Conservation (phyloP, 2,797 vertebrate species). For the Manis javanica region DNA sequence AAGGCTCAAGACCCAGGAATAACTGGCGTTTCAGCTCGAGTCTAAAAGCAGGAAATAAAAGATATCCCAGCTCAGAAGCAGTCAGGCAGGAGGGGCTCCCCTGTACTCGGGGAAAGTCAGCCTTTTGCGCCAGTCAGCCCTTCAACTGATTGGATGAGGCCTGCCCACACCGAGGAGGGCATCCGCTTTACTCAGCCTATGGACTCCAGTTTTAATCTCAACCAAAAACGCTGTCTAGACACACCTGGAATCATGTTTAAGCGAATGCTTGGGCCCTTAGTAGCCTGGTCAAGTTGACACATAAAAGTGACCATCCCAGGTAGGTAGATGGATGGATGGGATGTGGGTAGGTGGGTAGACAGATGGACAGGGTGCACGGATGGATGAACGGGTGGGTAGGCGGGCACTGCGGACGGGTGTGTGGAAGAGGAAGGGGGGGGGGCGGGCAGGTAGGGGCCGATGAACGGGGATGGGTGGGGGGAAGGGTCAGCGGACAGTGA, state of each 20-base stretch:
- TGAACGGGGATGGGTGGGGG: too few species aligned
- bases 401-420: too few species aligned
- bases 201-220: too few species aligned
- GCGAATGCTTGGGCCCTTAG: too few species aligned
- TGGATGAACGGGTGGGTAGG: not conserved
- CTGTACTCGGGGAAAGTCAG: not conserved
- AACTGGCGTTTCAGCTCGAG: accelerated
- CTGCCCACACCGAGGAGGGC: not conserved
- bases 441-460: accelerated
- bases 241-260: too few species aligned
- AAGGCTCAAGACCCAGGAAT: not conserved
- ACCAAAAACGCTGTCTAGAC: not conserved
- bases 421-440: too few species aligned
- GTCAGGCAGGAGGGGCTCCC: not conserved
- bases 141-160: not conserved
- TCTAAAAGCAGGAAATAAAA: not conserved
- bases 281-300: not conserved
- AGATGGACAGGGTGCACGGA: not conserved
- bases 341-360: not conserved
- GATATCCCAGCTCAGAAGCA: not conserved
- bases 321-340: not conserved
- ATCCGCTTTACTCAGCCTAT: not conserved
- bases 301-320: not conserved
- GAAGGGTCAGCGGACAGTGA: not conserved
- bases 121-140: not conserved